Conservation (phyloP, 2,797 vertebrate genomes). For the Nyctibius grandis region DNA sequence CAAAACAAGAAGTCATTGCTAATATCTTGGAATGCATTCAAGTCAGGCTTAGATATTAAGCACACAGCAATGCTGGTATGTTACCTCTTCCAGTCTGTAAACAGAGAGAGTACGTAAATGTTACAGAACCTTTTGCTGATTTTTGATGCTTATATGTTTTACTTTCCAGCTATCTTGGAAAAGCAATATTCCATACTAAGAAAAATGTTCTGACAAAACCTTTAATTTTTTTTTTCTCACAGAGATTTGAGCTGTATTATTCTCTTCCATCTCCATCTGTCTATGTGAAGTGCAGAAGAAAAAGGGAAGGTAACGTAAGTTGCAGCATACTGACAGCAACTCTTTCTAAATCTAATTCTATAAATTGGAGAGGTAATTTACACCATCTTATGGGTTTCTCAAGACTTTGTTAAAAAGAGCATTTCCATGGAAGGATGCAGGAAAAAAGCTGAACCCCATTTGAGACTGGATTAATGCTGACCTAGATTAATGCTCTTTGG, state of each 20-base stretch:
- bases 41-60: not conserved
- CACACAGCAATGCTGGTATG: not conserved
- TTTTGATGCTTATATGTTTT: not conserved
- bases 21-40: not conserved
- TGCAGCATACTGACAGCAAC: not conserved
- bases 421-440: not conserved
- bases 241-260: not conserved
- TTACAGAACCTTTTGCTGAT: not conserved
- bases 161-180: not conserved
- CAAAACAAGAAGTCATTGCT: not conserved
- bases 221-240: not conserved
- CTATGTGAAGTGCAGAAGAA: not conserved
- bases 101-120: not conserved
- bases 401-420: not conserved
- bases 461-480: not conserved
- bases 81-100: not conserved
- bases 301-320: not conserved
- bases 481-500: slow-evolving; percentile 16
- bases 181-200: not conserved
- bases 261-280: not conserved
- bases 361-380: not conserved
- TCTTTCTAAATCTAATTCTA: not conserved
- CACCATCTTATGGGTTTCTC: not conserved
- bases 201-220: not conserved
- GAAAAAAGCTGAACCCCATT: not conserved